Percentiles rank a stretch among this genome's conserved stretches.
phyloP scores from a whole-genome alignment of 1,140 invertebrate species.

The Lordiphosa mommai region DNA sequence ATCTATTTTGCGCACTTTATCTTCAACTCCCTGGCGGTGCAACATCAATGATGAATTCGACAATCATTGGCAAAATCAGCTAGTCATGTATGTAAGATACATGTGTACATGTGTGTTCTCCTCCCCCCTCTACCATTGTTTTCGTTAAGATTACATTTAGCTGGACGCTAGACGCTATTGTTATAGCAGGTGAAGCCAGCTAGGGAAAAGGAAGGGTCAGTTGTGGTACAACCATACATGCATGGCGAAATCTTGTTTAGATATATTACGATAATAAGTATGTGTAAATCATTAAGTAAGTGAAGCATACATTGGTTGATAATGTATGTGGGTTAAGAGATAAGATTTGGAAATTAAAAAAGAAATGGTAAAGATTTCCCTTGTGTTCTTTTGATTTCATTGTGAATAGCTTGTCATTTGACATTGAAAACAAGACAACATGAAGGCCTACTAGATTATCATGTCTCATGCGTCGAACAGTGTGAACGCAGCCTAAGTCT shows the following conservation, averaged over 20 bases:
- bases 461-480: too few relatives aligned
- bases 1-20: constrained; percentile 77
- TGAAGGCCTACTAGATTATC: too few relatives aligned
- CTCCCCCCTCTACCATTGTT: too few relatives aligned
- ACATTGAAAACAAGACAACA: too few relatives aligned
- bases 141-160: too few relatives aligned
- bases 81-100: too few relatives aligned
- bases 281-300: not conserved
- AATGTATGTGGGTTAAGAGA: not conserved
- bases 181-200: not conserved
- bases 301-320: constrained; percentile 5
- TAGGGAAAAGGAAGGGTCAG: too few relatives aligned
- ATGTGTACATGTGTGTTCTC: too few relatives aligned
- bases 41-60: not conserved
- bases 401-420: too few relatives aligned
- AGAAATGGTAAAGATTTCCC: not conserved
- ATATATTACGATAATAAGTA: not conserved
- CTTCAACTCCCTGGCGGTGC: constrained; percentile 12
- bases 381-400: too few relatives aligned
- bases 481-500: too few relatives aligned
- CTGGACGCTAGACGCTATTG: not conserved
- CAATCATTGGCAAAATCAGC: not conserved
- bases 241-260: constrained; percentile 5
- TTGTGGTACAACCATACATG: not conserved
- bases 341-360: not conserved